Evolutionary conservation across 2,888 invertebrate species (phyloP).

Genomic region (Salpingus planirostris): DNA sequence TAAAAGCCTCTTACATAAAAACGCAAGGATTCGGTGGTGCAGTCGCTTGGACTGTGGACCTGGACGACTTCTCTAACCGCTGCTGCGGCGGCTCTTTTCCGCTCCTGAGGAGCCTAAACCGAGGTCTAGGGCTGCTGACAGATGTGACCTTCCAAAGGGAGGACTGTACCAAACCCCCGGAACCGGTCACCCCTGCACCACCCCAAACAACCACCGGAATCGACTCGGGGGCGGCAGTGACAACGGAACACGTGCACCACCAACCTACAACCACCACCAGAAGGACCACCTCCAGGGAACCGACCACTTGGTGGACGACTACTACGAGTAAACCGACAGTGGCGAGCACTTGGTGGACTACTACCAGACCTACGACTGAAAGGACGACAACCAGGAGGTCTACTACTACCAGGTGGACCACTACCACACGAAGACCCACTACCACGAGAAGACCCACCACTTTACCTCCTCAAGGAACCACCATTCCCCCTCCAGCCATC

Average conservation of each 20-base stretch:
- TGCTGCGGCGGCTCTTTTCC: slow-evolving; percentile 77
- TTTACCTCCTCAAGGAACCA: slow-evolving; percentile 28
- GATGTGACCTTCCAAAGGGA: slow-evolving; percentile 43
- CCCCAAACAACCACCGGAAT: slow-evolving; percentile 64
- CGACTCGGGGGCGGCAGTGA: slow-evolving; percentile 44
- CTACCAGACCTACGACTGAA: slow-evolving; percentile 26
- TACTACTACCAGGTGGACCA: slow-evolving; percentile 26
- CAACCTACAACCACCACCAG: slow-evolving; percentile 17
- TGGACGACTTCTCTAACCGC: slow-evolving; percentile 79
- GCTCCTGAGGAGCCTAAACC: slow-evolving; percentile 65
- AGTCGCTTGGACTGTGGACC: slow-evolving; percentile 79
- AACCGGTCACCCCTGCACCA: slow-evolving; percentile 65
- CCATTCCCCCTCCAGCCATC: slow-evolving; percentile 41
- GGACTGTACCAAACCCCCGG: slow-evolving; percentile 62
- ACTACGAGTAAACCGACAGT: slow-evolving; percentile 27
- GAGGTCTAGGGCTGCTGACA: slow-evolving; percentile 57
- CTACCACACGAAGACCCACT: slow-evolving; percentile 30
- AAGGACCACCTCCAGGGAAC: slow-evolving; percentile 15
- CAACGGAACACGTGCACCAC: slow-evolving; percentile 18
- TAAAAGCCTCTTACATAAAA: slow-evolving; percentile 67
- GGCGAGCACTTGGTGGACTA: slow-evolving; percentile 30
- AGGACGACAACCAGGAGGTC: slow-evolving; percentile 22
- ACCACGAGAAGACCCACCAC: slow-evolving; percentile 30
- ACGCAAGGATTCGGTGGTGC: slow-evolving; percentile 69
- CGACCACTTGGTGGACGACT: slow-evolving; percentile 29